A percentile compares a stretch with the other conserved stretches of the same genome.
Conservation (phyloP, 2,113 vertebrate genomes). For the Protobothrops flavoviridis region DNA sequence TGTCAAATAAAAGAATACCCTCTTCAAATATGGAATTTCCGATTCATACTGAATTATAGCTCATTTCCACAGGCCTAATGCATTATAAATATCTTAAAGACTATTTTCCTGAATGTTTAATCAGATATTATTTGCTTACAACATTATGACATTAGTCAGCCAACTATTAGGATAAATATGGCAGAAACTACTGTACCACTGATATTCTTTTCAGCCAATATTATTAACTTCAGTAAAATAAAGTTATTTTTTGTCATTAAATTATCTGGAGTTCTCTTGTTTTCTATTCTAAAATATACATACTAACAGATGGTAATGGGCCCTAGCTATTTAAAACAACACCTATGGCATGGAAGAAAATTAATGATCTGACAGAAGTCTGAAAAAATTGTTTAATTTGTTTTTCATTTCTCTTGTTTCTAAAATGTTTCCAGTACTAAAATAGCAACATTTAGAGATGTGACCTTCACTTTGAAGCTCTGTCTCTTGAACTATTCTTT, state of each 20-base stretch:
- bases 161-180: no score
- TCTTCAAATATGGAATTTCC: no score
- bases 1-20: no score
- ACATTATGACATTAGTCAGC: conserved; percentile 23
- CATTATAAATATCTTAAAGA: no score
- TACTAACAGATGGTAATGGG: conserved; percentile 56
- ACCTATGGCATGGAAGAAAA: conserved; percentile 60
- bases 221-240: conserved; percentile 9
- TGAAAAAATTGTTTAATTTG: conserved; percentile 42
- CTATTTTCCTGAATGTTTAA: no score
- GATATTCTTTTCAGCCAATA: no score
- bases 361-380: conserved; percentile 53
- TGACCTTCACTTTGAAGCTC: conserved; percentile 42
- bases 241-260: conserved; percentile 47
- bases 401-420: conserved; percentile 50
- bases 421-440: conserved; percentile 38
- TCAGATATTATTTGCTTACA: not conserved
- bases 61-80: no score
- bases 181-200: no score
- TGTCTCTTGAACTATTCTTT: conserved; percentile 14
- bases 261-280: conserved; percentile 47
- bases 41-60: no score
- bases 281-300: conserved; percentile 47
- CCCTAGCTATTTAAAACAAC: conserved; percentile 52
- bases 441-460: conserved; percentile 13